phyloP scores from a whole-genome alignment of 2,113 vertebrate species.

The Corythaixoides concolor region DNA sequence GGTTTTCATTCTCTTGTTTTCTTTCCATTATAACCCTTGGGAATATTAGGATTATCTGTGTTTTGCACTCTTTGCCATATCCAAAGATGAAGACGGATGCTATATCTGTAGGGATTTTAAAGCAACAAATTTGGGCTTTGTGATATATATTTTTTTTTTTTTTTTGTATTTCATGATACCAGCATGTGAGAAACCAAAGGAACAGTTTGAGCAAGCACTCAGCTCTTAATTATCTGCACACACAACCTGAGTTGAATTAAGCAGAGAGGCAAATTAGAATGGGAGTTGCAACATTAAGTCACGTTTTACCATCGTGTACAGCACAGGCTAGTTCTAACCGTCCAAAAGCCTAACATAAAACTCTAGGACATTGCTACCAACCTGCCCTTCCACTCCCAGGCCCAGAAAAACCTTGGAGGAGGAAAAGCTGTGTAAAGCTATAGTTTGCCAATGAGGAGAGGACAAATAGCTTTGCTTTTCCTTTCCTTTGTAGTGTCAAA shows the following conservation, averaged over 20 bases:
- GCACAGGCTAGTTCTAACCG: not conserved
- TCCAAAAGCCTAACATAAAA: not conserved
- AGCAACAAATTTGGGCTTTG: not conserved
- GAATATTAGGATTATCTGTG: not conserved
- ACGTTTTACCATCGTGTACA: not conserved
- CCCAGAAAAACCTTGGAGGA: not conserved
- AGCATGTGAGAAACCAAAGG: not conserved
- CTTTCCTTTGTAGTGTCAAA: not conserved
- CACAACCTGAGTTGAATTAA: not conserved
- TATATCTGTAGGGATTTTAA: not conserved
- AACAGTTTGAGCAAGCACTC: not conserved
- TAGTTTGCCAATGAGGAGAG: not conserved
- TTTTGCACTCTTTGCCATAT: not conserved
- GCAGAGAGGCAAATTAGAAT: not conserved
- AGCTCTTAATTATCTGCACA: not conserved
- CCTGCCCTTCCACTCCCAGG: not conserved
- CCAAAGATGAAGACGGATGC: not conserved
- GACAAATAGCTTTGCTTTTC: not conserved
- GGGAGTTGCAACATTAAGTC: not conserved
- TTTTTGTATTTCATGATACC: not conserved
- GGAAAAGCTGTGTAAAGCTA: not conserved
- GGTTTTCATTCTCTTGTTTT: not conserved
- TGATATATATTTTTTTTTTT: not conserved
- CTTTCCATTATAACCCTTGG: accelerated
- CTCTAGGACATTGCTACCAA: not conserved